These are phyloP conservation scores for Antennarius maculatus DNA, from an alignment of 2,797 vertebrate genomes.

Conservation along the genomic window DNA sequence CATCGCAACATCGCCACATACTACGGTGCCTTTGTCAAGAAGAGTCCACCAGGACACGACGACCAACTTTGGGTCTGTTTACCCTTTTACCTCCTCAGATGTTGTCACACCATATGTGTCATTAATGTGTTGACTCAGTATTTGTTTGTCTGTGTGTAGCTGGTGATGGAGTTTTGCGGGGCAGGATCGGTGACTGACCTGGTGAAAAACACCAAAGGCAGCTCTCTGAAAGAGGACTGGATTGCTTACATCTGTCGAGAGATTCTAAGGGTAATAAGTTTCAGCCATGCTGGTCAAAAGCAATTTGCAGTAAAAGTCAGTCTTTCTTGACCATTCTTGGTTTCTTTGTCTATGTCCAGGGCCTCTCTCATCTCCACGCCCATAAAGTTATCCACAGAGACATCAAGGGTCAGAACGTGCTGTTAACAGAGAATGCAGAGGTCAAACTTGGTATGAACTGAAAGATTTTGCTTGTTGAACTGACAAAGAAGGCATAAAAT, in stretches of 20 bases:
- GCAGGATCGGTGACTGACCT: constrained; percentile 93
- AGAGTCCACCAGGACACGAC: constrained; percentile 92
- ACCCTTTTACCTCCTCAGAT: background rate
- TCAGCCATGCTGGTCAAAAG: background rate
- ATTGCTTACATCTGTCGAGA: constrained; percentile 95
- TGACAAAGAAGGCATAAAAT: background rate
- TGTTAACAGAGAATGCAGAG: constrained; percentile 93
- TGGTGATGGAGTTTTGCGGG: constrained; percentile 97
- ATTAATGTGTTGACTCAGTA: constrained; percentile 16
- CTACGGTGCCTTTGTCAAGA: constrained; percentile 95
- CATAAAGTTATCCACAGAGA: constrained; percentile 96
- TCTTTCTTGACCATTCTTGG: constrained; percentile 11
- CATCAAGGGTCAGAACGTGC: constrained; percentile 95
- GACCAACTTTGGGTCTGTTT: constrained; percentile 93
- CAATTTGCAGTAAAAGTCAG: constrained; percentile 2
- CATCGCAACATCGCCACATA: constrained; percentile 96
- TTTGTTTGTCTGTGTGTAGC: constrained; percentile 73
- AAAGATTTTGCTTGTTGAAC: background rate
- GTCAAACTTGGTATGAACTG: constrained; percentile 89
- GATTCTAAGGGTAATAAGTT: constrained; percentile 86
- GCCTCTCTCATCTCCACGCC: constrained; percentile 91
- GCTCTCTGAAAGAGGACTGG: constrained; percentile 92
- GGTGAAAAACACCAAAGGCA: constrained; percentile 95
- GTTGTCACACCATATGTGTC: background rate
- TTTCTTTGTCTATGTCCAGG: constrained; percentile 75